Conservation (phyloP, 2,113 vertebrate species). For the Ameiurus melas region DNA sequence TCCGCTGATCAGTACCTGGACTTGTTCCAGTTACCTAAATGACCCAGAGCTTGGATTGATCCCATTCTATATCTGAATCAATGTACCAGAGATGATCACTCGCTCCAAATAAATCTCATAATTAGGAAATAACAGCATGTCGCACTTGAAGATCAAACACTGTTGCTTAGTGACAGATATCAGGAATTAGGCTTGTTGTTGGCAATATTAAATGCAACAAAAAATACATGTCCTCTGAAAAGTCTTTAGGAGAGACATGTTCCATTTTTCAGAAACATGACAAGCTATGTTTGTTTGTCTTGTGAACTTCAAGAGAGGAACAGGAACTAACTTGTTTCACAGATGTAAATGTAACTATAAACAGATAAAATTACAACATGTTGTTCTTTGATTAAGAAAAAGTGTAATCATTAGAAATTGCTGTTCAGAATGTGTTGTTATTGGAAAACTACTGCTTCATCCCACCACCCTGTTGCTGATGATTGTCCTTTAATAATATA, state of each 20-base stretch:
- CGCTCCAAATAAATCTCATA: background rate
- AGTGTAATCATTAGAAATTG: background rate
- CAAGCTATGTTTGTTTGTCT: background rate
- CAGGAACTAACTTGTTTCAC: background rate
- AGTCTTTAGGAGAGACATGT: background rate
- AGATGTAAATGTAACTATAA: background rate
- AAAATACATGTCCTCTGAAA: background rate
- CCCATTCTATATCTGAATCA: background rate
- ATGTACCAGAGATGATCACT: background rate
- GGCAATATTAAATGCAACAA: background rate
- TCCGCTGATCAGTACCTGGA: constrained; percentile 23
- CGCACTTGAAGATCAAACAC: background rate
- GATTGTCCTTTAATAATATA: background rate
- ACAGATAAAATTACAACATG: background rate
- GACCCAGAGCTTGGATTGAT: constrained; percentile 16
- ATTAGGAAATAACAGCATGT: constrained; percentile 8
- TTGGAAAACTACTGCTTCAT: background rate
- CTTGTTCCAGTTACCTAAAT: constrained; percentile 34
- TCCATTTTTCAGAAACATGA: background rate
- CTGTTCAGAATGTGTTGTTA: background rate
- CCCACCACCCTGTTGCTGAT: background rate
- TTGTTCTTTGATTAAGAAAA: background rate
- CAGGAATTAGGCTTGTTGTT: background rate
- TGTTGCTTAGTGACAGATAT: constrained; percentile 23
- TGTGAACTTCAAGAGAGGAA: background rate